Evolutionary conservation across 1,140 invertebrate species (phyloP), one percentile per base, ranked within the genome.

Genomic region (Periplaneta americana): DNA sequence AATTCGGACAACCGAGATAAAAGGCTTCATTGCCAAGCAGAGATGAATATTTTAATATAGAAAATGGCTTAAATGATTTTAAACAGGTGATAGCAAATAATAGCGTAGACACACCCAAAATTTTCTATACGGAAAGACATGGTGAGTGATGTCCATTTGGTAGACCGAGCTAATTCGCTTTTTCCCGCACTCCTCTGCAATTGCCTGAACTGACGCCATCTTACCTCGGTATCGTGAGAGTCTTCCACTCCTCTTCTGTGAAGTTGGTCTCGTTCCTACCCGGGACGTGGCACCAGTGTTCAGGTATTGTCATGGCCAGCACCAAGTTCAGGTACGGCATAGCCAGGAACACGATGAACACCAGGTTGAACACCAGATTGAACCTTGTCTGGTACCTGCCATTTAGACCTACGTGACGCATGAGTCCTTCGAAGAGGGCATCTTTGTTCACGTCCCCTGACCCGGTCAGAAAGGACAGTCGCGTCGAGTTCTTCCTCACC

Each of bases 211-310:
- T 66, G 22, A n/a, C 3, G 0, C 22, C 34, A 80, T 22, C 66
- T 86, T 83, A 90, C 90, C 86, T 89, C 75, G 90, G 90, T 82
- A 91, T 83, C 11, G 88, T 90, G 6, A 90, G 81, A 8, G 85
- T 83, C 74, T 88, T 89, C 90, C 90, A 91, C 82, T 90, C 82
- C 8, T 88, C 85, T 22, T 88, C n/a, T 0, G 88, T 86, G 33
- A 87, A 87, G 84, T 91, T 90, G 4, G 88, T 87, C 2, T 84
- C 80, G 34, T 89, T 87, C 35, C 87, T 85, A 31, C 90, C 89
- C 0, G 90, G 87, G 18, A 91, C 89, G 37, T 87, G 85, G 82
- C 91, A 92, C 90, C 90, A 91, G 81, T 91, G 90, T 48, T 91
- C 89, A 0, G 91, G 91, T 81, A 89, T 86, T 22, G 88, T 87